Conservation (phyloP, 2,797 vertebrate species). For the Threskiornis aethiopicus region DNA sequence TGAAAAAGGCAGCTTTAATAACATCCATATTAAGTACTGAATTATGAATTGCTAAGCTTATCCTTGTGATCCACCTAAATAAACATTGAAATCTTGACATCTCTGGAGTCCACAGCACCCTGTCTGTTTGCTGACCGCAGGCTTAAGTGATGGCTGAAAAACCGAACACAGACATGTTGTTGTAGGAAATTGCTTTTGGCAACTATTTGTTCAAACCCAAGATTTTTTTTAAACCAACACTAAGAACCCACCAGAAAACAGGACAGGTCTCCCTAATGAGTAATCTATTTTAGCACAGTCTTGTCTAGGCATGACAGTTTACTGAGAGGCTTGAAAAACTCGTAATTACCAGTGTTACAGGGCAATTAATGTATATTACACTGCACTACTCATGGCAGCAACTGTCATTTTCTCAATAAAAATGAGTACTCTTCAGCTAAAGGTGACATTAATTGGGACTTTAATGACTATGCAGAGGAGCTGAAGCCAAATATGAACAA, state of each 20-base stretch:
- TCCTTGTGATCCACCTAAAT: constrained; percentile 56
- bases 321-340: constrained; percentile 99
- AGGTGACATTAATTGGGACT: constrained; percentile 99
- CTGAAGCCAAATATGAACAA: constrained; percentile 99
- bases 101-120: constrained; percentile 71
- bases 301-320: constrained; percentile 99
- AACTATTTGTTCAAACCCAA: constrained; percentile 98
- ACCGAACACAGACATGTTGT: constrained; percentile 89
- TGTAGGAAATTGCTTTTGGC: constrained; percentile 99
- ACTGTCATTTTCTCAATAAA: constrained; percentile 99
- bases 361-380: constrained; percentile 99
- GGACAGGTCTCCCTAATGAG: constrained; percentile 99
- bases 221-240: constrained; percentile 89
- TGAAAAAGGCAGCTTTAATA: constrained; percentile 39
- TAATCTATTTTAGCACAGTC: constrained; percentile 99
- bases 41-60: constrained; percentile 21
- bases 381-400: constrained; percentile 99
- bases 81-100: constrained; percentile 69
- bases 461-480: constrained; percentile 99
- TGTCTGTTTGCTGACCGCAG: constrained; percentile 81
- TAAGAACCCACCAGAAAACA: constrained; percentile 96
- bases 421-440: constrained; percentile 99
- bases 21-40: constrained; percentile 8
- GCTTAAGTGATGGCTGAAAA: constrained; percentile 83
- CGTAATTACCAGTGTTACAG: constrained; percentile 99